Evolutionary conservation across 2,888 invertebrate genomes (phyloP), one percentile per base, ranked within the genome.

Genomic region (Limnephilus lunatus): DNA sequence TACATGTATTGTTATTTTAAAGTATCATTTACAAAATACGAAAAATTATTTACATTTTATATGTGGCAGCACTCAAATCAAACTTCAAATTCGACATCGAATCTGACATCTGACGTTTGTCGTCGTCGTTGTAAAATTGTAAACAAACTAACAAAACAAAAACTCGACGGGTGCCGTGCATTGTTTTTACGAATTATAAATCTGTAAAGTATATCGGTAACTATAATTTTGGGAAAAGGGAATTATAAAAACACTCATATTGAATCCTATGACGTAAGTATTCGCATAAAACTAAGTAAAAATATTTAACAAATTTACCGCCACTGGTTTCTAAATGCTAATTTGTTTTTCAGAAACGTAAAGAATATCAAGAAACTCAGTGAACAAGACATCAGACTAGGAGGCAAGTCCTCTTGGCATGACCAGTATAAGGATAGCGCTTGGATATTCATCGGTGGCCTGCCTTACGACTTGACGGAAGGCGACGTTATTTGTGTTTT

Each of bases 401-500:
- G 97, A 90, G 97, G 97, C 1, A 98, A 98, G 95, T 97, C 97
- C 93, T 99, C 99, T 4, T 99, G 99, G 99, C 99, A 99, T 95
- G 98, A 99, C 94, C 98, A 98, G 95, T 99, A 99, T 95, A 98
- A 97, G 94, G 98, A 98, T 94, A 99, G 99, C 94, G 99, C 99
- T 15, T 99, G 99, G 99, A 97, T 99, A 94, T 99, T 99, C 95
- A 96, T 99, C 93, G 99, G 99, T 48, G 99, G 99, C 3, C 96
- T 99, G 83, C 98, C 99, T 0, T 99, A 98, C 95, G 99, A 98
- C 94, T 96, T 99, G 5, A 98, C 98, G 0, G 99, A 99, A 96
- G 99, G 99, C 89, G 99, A 99, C 95, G 95, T 99, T 35, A 97
- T 99, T 94, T 97, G 98, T 94, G 97, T 99, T 90, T 99, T 99